These are phyloP conservation scores for Hypocryptadius cinnamomeus DNA, from an alignment of 2,113 vertebrate species.

Conservation along the genomic window DNA sequence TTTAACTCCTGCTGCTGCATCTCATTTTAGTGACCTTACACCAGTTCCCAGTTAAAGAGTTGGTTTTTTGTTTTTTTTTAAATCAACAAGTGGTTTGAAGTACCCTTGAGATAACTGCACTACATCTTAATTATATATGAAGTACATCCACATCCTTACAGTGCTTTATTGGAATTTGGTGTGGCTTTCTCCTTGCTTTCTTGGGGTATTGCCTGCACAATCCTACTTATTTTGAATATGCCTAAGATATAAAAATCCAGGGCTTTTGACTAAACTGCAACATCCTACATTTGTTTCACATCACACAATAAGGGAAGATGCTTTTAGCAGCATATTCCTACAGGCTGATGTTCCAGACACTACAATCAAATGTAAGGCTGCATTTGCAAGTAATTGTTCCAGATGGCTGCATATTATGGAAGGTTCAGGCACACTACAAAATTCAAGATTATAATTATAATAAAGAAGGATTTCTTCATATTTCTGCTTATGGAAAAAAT, in stretches of 20 bases:
- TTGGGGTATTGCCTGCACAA: background rate
- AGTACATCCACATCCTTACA: background rate
- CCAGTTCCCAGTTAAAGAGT: background rate
- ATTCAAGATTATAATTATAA: constrained; percentile 8
- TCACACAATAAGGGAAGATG: constrained; percentile 52
- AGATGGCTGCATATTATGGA: constrained; percentile 20
- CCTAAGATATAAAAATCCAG: background rate
- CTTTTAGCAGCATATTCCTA: constrained; percentile 48
- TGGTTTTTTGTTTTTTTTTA: background rate
- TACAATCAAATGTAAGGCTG: constrained; percentile 40
- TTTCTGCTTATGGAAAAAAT: background rate
- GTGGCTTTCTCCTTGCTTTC: background rate
- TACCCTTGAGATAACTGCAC: constrained; percentile 29
- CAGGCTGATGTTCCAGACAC: constrained; percentile 44
- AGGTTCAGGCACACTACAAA: background rate
- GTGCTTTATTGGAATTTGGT: background rate
- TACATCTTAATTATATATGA: constrained; percentile 42
- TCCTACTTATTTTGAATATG: background rate
- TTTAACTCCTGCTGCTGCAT: background rate
- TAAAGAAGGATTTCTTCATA: constrained; percentile 1
- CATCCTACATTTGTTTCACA: constrained; percentile 30
- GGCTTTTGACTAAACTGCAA: constrained; percentile 34
- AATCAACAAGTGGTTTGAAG: constrained; percentile 39
- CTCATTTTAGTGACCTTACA: constrained; percentile 27
- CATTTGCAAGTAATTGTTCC: constrained; percentile 40